phyloP scores from a whole-genome alignment of 2,888 invertebrate species.

The Boloria euphrosyne region DNA sequence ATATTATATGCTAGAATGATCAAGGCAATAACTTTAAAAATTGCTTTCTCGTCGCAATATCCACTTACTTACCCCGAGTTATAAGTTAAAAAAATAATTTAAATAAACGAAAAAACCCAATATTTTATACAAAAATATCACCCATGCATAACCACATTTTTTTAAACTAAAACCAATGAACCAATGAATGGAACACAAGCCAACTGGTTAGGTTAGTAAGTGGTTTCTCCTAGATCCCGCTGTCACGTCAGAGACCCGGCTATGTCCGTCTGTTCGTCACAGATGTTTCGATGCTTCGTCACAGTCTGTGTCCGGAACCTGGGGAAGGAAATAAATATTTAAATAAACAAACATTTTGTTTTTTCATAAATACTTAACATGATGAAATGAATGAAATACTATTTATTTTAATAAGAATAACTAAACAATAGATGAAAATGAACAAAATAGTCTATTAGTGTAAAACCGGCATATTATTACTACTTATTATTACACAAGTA shows the following conservation, averaged over 20 bases:
- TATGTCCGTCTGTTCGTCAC: conserved; percentile 20
- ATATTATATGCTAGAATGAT: conserved; percentile 1
- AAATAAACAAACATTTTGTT: too few species aligned
- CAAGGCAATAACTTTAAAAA: conserved; percentile 4
- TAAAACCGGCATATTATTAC: too few species aligned
- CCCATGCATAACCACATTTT: neutral
- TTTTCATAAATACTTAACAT: too few species aligned
- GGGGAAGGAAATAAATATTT: neutral
- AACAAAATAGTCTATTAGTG: too few species aligned
- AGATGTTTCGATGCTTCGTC: conserved; percentile 19
- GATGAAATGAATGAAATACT: too few species aligned
- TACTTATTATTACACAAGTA: too few species aligned
- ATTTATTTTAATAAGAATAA: too few species aligned
- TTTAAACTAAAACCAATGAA: neutral
- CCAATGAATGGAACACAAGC: conserved; percentile 16
- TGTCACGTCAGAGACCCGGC: conserved; percentile 11
- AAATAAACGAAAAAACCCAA: neutral
- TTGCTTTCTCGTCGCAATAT: neutral
- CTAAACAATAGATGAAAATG: too few species aligned
- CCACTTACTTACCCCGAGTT: neutral
- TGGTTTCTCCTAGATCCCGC: neutral
- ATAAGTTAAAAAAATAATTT: neutral
- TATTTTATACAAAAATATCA: too few species aligned
- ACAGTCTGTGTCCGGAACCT: conserved; percentile 34
- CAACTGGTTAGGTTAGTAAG: neutral